Conservation (phyloP, 1,140 invertebrate species). For the Samia ricini region DNA sequence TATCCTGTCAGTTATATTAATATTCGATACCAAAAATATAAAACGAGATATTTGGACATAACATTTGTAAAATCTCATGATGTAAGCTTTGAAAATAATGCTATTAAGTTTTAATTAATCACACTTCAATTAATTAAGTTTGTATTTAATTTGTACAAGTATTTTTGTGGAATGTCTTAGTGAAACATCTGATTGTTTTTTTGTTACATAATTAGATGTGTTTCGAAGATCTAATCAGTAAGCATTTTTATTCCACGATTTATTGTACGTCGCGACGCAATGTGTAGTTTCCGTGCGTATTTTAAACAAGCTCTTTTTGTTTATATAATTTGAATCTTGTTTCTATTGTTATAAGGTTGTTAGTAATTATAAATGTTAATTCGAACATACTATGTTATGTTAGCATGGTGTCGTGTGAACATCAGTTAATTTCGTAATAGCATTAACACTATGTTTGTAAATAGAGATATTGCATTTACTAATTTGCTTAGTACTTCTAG, state of each 20-base stretch:
- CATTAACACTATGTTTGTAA: not conserved
- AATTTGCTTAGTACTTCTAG: slow-evolving; percentile 1
- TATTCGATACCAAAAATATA: no score
- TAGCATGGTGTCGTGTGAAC: not conserved
- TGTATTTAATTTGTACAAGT: not conserved
- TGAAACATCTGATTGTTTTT: not conserved
- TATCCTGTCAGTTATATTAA: no score
- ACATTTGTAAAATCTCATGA: no score
- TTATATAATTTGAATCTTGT: not conserved
- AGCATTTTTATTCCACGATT: not conserved
- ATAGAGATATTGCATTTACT: slow-evolving; percentile 6
- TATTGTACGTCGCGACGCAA: not conserved
- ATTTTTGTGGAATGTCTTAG: not conserved
- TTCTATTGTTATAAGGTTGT: not conserved
- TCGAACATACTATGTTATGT: not conserved
- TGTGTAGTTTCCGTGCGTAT: not conserved
- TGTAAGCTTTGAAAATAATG: no score
- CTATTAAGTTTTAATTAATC: no score
- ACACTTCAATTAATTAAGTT: no score
- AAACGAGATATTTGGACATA: no score
- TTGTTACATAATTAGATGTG: not conserved
- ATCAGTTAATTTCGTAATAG: not conserved
- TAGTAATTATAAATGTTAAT: not conserved
- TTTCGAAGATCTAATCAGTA: not conserved
- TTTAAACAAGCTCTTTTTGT: not conserved